A percentile compares a stretch with the other conserved stretches of the same genome.
These are phyloP conservation scores for Athrips mouffetella DNA, from an alignment of 2,888 invertebrate genomes.

Conservation along the genomic window DNA sequence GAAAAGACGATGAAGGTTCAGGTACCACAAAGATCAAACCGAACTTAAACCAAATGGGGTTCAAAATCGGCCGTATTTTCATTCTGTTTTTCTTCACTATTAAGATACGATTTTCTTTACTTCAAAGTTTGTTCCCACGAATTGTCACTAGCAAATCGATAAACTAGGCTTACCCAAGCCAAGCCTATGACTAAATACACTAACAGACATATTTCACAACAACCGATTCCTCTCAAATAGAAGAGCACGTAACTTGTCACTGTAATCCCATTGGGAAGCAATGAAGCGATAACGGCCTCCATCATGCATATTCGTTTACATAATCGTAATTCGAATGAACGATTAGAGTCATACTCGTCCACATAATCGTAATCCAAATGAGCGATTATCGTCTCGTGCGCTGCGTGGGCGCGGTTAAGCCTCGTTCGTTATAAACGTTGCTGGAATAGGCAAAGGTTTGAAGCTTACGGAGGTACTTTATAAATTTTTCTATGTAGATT, in stretches of 20 bases:
- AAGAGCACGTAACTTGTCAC: not conserved
- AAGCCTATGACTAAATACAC: not conserved
- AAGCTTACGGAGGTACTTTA: too few species aligned
- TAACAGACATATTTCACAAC: not conserved
- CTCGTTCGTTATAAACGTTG: conserved; percentile 37
- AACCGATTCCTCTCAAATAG: not conserved
- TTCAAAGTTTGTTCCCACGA: too few species aligned
- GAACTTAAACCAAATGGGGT: too few species aligned
- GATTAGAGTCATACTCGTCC: conserved; percentile 52
- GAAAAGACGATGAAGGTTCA: too few species aligned
- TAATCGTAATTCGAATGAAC: conserved; percentile 69
- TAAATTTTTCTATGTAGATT: conserved; percentile 20
- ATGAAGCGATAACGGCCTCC: conserved; percentile 58
- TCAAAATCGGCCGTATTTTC: too few species aligned
- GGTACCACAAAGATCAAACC: too few species aligned
- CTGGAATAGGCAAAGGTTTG: conserved; percentile 18
- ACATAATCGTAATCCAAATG: conserved; percentile 67
- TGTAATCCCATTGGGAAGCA: conserved; percentile 47
- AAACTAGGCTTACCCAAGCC: not conserved
- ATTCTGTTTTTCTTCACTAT: too few species aligned
- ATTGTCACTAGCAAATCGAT: not conserved
- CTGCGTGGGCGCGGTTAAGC: conserved; percentile 64
- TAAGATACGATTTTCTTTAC: too few species aligned
- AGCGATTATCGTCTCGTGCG: conserved; percentile 59
- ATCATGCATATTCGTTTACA: conserved; percentile 63